Conservation (phyloP, 2,888 invertebrate species). For the Andrena chrysosceles region DNA sequence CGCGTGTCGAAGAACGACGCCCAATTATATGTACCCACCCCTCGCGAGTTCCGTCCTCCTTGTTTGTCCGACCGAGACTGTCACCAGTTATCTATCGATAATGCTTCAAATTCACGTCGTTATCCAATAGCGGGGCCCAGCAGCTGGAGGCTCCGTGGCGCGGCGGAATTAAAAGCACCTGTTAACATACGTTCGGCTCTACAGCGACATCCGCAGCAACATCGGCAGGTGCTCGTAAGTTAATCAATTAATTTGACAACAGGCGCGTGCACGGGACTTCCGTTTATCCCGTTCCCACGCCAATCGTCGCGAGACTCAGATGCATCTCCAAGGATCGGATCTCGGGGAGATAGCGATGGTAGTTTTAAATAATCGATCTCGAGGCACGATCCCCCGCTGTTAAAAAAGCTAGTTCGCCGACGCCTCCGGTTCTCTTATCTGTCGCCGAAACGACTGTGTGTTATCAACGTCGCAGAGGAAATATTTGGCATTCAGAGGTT, state of each 20-base stretch:
- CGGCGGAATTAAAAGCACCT: slow-evolving; percentile 65
- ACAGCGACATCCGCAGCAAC: slow-evolving; percentile 56
- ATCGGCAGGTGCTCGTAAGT: slow-evolving; percentile 67
- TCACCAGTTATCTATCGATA: slow-evolving; percentile 42
- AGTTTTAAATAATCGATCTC: background rate
- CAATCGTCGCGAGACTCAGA: slow-evolving; percentile 14
- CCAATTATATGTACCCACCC: background rate
- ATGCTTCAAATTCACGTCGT: slow-evolving; percentile 54
- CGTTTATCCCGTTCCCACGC: slow-evolving; percentile 19
- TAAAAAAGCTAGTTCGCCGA: background rate
- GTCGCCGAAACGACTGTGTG: background rate
- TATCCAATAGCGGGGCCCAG: slow-evolving; percentile 39
- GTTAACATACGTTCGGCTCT: slow-evolving; percentile 64
- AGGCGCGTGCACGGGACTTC: slow-evolving; percentile 64
- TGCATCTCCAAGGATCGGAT: background rate
- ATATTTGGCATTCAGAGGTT: background rate
- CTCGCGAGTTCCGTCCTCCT: background rate
- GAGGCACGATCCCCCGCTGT: background rate
- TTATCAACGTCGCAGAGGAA: background rate
- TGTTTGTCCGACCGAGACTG: slow-evolving; percentile 49
- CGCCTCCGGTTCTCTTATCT: background rate
- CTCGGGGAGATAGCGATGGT: background rate
- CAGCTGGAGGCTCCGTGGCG: slow-evolving; percentile 50
- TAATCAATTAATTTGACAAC: slow-evolving; percentile 72
- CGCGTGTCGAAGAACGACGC: background rate